Evolutionary conservation across 2,888 invertebrate species (phyloP), one percentile per base, ranked within the genome.

Genomic region (Odontomyia ornata): DNA sequence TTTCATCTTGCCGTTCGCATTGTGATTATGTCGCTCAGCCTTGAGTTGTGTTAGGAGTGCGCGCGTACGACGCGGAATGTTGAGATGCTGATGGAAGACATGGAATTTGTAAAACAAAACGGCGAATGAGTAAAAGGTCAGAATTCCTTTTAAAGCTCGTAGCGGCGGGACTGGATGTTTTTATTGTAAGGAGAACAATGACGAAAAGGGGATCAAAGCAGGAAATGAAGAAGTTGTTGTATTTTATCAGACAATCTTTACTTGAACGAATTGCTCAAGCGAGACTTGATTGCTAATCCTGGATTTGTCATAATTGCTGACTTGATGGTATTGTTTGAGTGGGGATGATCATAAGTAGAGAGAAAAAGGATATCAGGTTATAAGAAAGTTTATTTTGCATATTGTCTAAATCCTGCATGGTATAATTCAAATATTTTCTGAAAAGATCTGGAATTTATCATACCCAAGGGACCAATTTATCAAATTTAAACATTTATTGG

Each of bases 221-320:
- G 69, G 69, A 69, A 69, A 69, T 47, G 47, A 69, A 69, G 27
- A 69, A 47, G 47, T 69, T 47, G 69, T 69, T 47, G 69, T 69
- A 69, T 69, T 69, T 69, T 69, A 69, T 69, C 69, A 43, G 46
- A 25, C 46, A 46, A 69, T 47, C 47, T 69, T 25, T 69, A 47
- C 46, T 69, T 46, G 18, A 47, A 27, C 47, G 47, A 69, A 25
- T 46, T 47, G 43, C 36, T 30, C 36, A 30, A 73, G 60, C 43
- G 57, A 36, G 60, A 73, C 15, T 27, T 15, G 57, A 73, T 73
- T 69, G 69, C 36, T 73, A 57, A 73, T 60, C 73, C 73, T 73
- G 73, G 73, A 73, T 73, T 73, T 60, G 73, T 73, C 73, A 73
- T 73, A 73, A 73, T 73, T 73, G 73, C 60, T 57, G 73, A 57